phyloP scores from a whole-genome alignment of 2,888 invertebrate genomes.

The Mystacides longicornis region DNA sequence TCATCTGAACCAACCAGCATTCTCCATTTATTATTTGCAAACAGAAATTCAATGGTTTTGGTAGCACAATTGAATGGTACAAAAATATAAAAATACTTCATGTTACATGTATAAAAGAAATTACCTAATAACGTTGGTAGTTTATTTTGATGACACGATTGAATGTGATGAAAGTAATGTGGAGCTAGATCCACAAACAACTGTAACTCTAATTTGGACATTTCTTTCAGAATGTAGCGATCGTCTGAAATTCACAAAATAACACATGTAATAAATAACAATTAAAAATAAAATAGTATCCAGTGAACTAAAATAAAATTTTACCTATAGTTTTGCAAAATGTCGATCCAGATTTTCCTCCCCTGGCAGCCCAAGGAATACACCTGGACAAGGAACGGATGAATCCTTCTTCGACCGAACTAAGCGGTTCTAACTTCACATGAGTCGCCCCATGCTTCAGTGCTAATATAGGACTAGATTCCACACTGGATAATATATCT shows the following conservation, averaged over 20 bases:
- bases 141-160: slow-evolving; percentile 61
- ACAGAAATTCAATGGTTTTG: too few species aligned
- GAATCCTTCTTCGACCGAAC: slow-evolving; percentile 52
- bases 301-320: not conserved
- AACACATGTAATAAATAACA: not conserved
- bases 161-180: slow-evolving; percentile 89
- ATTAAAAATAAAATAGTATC: not conserved
- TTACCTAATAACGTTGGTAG: slow-evolving; percentile 74
- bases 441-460: slow-evolving; percentile 28
- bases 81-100: not conserved
- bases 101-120: slow-evolving; percentile 18
- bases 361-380: slow-evolving; percentile 86
- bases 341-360: slow-evolving; percentile 95
- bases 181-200: slow-evolving; percentile 91
- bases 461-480: slow-evolving; percentile 31
- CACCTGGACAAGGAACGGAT: slow-evolving; percentile 82
- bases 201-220: slow-evolving; percentile 85
- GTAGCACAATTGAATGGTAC: too few species aligned
- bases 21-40: too few species aligned
- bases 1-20: too few species aligned
- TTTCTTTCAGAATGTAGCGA: slow-evolving; percentile 90
- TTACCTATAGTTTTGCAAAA: slow-evolving; percentile 89
- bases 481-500: slow-evolving; percentile 34
- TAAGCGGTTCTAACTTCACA: slow-evolving; percentile 31
- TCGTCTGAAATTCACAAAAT: slow-evolving; percentile 61